Conservation (phyloP, 2,797 vertebrate species). For the Eremophila alpestris region DNA sequence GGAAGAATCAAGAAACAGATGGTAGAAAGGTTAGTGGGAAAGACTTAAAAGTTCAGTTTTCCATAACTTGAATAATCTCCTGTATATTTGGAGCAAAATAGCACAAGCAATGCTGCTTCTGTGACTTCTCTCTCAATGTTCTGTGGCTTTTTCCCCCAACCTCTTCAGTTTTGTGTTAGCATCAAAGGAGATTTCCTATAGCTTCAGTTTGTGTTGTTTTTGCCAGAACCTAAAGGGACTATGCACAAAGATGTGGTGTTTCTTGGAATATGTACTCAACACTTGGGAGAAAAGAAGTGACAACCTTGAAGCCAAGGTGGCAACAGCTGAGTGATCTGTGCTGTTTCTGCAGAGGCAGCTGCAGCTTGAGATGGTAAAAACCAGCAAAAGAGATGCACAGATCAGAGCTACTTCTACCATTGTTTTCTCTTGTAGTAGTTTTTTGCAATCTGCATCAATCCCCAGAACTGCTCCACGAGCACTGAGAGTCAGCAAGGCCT, state of each 20-base stretch:
- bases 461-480: neutral
- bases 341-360: neutral
- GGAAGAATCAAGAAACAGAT: neutral
- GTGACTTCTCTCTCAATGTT: neutral
- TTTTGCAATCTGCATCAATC: neutral
- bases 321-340: neutral
- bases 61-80: neutral
- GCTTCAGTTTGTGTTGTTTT: neutral
- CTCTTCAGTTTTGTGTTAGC: neutral
- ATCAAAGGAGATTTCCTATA: neutral
- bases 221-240: neutral
- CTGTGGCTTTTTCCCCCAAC: neutral
- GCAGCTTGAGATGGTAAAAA: neutral
- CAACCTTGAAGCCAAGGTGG: neutral
- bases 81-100: neutral
- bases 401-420: neutral
- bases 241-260: neutral
- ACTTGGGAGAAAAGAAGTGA: neutral
- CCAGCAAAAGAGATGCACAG: neutral
- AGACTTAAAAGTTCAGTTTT: neutral
- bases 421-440: neutral
- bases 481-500: neutral
- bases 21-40: neutral
- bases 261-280: neutral
- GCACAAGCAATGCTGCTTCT: neutral